phyloP scores from a whole-genome alignment of 2,113 vertebrate genomes.

The Catagonus wagneri region DNA sequence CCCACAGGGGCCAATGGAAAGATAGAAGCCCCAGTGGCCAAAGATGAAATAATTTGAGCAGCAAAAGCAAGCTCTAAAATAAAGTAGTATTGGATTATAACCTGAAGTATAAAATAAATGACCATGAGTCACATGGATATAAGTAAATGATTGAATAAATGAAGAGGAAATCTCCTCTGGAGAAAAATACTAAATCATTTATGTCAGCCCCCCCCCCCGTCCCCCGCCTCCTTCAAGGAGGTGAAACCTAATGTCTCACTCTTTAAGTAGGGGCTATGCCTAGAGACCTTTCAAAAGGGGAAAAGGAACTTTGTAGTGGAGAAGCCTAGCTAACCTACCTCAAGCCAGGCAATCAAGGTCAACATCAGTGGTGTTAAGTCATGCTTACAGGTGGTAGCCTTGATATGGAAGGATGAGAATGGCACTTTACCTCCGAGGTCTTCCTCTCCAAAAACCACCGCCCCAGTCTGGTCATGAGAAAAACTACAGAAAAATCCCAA shows the following conservation, averaged over 20 bases:
- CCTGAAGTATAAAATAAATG: background rate
- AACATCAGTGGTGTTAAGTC: background rate
- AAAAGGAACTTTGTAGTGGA: background rate
- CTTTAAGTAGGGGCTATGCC: background rate
- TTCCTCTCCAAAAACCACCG: background rate
- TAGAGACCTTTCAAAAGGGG: background rate
- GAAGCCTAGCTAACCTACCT: background rate
- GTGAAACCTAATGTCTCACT: background rate
- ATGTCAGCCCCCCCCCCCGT: accelerated
- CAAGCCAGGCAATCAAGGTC: background rate
- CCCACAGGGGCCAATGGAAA: background rate
- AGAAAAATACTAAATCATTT: background rate
- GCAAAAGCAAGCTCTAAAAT: background rate
- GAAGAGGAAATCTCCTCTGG: background rate
- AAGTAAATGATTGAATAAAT: background rate
- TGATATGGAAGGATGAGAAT: background rate
- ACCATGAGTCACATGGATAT: background rate
- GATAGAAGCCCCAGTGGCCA: background rate
- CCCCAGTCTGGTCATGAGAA: background rate
- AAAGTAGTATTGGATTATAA: background rate
- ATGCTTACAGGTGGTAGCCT: background rate
- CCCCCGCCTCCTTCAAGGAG: accelerated
- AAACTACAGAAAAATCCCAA: background rate
- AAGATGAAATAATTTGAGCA: background rate
- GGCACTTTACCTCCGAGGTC: background rate